Evolutionary conservation across 2,888 invertebrate genomes (phyloP).

Genomic region (Scaptomyza caliginosa): DNA sequence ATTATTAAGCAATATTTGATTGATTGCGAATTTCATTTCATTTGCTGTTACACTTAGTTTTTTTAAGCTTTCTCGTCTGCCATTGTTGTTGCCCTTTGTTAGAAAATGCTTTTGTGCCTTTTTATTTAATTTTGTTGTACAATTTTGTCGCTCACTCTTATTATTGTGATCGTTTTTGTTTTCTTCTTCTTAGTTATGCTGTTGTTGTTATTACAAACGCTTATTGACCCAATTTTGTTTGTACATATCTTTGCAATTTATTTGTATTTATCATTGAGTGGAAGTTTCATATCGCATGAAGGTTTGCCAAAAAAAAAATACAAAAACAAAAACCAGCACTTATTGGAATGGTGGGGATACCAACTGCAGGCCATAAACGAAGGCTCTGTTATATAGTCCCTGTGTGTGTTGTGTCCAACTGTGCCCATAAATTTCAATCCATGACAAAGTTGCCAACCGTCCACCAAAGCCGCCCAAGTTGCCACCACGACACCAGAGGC

Average conservation of each 20-base stretch:
- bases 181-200: constrained; percentile 17
- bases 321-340: neutral
- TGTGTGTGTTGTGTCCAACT: constrained; percentile 33
- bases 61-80: constrained; percentile 62
- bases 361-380: constrained; percentile 36
- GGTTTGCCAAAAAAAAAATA: neutral
- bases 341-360: neutral
- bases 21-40: constrained; percentile 74
- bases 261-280: constrained; percentile 46
- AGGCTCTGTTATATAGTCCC: constrained; percentile 17
- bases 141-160: constrained; percentile 68
- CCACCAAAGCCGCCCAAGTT: constrained; percentile 58
- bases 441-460: constrained; percentile 69
- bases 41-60: constrained; percentile 63
- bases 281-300: constrained; percentile 23
- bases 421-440: constrained; percentile 65
- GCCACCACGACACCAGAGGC: constrained; percentile 12
- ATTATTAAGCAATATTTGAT: constrained; percentile 77
- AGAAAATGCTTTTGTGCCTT: constrained; percentile 20
- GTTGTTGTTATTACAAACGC: constrained; percentile 62
- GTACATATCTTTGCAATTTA: constrained; percentile 29
- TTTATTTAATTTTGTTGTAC: constrained; percentile 31
- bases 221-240: constrained; percentile 68
- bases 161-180: constrained; percentile 67
- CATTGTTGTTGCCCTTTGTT: constrained; percentile 27